phyloP scores from a whole-genome alignment of 1,140 invertebrate species.

The Temnothorax longispinosus region DNA sequence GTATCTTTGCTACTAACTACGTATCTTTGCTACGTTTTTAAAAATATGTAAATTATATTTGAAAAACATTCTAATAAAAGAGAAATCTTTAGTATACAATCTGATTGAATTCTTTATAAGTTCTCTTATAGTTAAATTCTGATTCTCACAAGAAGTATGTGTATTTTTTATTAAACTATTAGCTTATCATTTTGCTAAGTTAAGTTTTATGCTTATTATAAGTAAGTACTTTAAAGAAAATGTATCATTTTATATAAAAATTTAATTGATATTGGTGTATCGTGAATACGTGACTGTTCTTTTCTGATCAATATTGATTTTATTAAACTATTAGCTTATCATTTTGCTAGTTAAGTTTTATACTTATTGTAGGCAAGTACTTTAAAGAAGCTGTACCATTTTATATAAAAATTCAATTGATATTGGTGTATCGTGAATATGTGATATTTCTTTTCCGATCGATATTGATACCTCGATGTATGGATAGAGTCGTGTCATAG shows the following conservation, averaged over 20 bases:
- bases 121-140: background rate
- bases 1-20: background rate
- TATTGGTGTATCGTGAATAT: slow-evolving; percentile 1
- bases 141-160: background rate
- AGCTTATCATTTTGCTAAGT: background rate
- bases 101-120: background rate
- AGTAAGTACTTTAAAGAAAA: slow-evolving; percentile 1
- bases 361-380: background rate
- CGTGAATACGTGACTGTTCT: background rate
- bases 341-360: background rate
- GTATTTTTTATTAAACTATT: background rate
- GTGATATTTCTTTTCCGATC: slow-evolving; percentile 48
- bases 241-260: slow-evolving; percentile 27
- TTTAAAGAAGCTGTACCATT: slow-evolving; percentile 29
- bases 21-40: background rate
- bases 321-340: background rate
- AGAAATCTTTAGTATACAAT: background rate
- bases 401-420: slow-evolving; percentile 22
- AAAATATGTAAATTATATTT: background rate
- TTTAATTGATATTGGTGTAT: slow-evolving; percentile 23
- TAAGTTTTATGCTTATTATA: background rate
- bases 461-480: slow-evolving; percentile 66
- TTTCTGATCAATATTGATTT: slow-evolving; percentile 69
- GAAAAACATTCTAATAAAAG: background rate
- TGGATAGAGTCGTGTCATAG: slow-evolving; percentile 72